Percentiles rank a stretch among this genome's conserved stretches.
phyloP scores from a whole-genome alignment of 1,140 invertebrate species.

The Tribolium madens region DNA sequence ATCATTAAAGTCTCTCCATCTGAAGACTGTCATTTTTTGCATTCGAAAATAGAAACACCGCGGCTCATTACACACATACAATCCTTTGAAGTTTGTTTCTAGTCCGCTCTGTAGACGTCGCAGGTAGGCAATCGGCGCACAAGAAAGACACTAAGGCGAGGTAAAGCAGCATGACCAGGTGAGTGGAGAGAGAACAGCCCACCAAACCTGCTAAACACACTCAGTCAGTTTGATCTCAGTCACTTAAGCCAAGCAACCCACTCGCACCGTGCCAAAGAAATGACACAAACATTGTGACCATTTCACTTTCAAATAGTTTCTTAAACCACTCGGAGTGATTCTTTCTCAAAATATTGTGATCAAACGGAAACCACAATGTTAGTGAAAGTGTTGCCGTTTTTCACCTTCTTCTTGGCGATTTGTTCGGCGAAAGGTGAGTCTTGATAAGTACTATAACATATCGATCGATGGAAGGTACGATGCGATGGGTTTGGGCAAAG shows the following conservation, averaged over 20 bases:
- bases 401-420: conserved; percentile 5
- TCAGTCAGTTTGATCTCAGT: conserved; percentile 42
- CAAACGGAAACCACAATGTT: conserved; percentile 5
- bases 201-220: conserved; percentile 37
- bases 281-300: conserved; percentile 43
- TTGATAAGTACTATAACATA: not conserved
- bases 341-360: not conserved
- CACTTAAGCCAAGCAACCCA: conserved; percentile 42
- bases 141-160: conserved; percentile 36
- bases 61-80: not conserved
- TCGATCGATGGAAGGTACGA: not conserved
- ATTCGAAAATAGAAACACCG: not conserved
- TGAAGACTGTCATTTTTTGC: not conserved
- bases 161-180: conserved; percentile 34
- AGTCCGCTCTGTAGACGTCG: not conserved
- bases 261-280: conserved; percentile 35
- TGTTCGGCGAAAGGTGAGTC: conserved; percentile 38
- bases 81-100: not conserved
- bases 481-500: not conserved
- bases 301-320: conserved; percentile 39
- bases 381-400: conserved; percentile 42
- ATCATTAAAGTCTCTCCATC: not conserved
- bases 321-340: conserved; percentile 12
- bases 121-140: conserved; percentile 32
- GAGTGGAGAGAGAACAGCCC: conserved; percentile 39